Base-by-base conservation (phyloP, 2,797 vertebrate species). In the Chloroceryle amazona region DNA sequence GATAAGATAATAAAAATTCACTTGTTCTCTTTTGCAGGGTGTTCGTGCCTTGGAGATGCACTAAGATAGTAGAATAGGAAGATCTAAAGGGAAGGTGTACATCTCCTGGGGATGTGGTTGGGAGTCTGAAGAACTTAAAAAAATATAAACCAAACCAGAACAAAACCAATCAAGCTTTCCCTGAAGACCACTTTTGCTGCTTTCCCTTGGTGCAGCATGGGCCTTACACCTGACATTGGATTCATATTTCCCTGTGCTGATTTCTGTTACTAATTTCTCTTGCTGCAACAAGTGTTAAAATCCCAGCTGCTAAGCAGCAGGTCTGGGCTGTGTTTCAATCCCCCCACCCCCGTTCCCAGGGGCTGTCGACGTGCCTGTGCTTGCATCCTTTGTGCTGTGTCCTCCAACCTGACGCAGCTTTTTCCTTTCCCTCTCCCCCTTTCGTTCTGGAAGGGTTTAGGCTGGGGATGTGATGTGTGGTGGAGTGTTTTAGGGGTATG, bases 201-300 rank as follows among this genome's bases (percentile, higher is more conserved):
- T 86, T 14, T 90, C 39, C 42, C 16, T 21, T 47, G 16, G 11
- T 52, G 41, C n/a, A 67, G 63, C 25, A 22, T 46, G 37, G 46
- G 12, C 11, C 14, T 90, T 71, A 90, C 92, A 91, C 63, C 31
- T 31, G 60, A 89, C 65, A 47, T n/a, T 73, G n/a, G 52, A n/a
- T 10, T 19, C 20, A 8, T 89, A n/a, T 31, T 55, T 22, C 62
- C 39, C 29, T 17, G 15, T 68, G 62, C 76, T 55, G 80, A 83
- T 85, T 94, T 89, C 83, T 96, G 54, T 96, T 92, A 60, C 81
- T 84, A 86, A 95, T 93, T 95, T 85, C 74, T 96, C 90, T 58
- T 90, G 81, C 66, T 89, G 42, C 68, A 93, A 81, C 75, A 81
- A 93, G 86, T 93, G 95, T 73, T 90, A 42, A 90, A 95, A 88